Evolutionary conservation across 1,140 invertebrate species (phyloP), one percentile per base, ranked within the genome.

Genomic region (Eriocheir sinensis): DNA sequence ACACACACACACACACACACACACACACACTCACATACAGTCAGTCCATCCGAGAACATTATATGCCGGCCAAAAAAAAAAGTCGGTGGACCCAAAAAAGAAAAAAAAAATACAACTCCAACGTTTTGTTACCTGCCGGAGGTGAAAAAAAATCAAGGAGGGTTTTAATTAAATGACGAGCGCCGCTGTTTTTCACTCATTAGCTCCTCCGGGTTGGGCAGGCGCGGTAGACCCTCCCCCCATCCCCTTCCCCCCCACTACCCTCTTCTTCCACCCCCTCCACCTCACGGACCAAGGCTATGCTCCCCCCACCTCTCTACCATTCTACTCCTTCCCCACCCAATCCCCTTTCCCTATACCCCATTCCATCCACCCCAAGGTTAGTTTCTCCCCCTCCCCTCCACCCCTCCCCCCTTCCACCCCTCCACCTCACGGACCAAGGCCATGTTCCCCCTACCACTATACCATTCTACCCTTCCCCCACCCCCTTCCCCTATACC

Each of bases 111-210:
- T 32, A 81, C 27, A 36, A 81, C 60, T n/a, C 44, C 91, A 92
- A 38, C 48, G 81, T 86, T 93, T 48, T 86, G 79, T 85, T 85
- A 48, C 81, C 79, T 53, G 40, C 81, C 91, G 15, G 38, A 53
- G 91, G 91, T 93, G 41, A 93, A 86, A 93, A 92, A 92, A 92
- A 92, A 44, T 93, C 81, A 53, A 86, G 91, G 91, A 83, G 41
- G 91, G 91, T 93, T 93, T 93, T 93, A 93, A 93, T 93, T 93
- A 93, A 93, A 93, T 86, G 91, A 93, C 40, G 81, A 85, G 91
- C 38, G 79, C 41, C n/a, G 81, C 80, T 93, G 91, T 93, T 85
- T 93, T 83, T 34, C 48, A 85, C 91, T 93, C 91, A 86, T 93
- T 93, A 93, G 91, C 80, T 81, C 91, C 89, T 9, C 21, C 40